Conservation (phyloP, 2,797 vertebrate genomes). For the Phrynocephalus guinanensis region DNA sequence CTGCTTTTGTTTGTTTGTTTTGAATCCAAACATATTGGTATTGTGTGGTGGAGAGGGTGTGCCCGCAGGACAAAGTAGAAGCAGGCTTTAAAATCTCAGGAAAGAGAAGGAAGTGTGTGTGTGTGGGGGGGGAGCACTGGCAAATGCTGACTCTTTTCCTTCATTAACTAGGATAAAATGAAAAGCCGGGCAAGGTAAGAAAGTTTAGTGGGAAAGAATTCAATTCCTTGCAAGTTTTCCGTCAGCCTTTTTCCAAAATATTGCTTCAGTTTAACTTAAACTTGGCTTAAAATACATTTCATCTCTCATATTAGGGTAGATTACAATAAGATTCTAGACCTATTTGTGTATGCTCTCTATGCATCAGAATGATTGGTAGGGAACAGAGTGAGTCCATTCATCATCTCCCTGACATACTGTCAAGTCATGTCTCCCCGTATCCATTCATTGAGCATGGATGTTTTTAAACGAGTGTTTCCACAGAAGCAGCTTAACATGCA, state of each 20-base stretch:
- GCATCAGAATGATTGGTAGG: neutral
- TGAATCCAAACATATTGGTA: neutral
- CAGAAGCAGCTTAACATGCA: neutral
- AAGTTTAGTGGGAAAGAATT: neutral
- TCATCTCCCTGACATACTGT: neutral
- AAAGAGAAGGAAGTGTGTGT: constrained; percentile 17
- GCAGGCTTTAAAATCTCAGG: constrained; percentile 25
- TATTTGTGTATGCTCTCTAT: neutral
- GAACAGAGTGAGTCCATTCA: neutral
- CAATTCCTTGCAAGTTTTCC: constrained; percentile 36
- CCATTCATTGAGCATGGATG: neutral
- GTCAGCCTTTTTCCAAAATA: constrained; percentile 16
- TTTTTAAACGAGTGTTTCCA: neutral
- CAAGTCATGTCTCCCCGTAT: neutral
- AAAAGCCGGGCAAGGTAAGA: neutral
- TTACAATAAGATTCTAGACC: neutral
- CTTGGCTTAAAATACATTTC: constrained; percentile 24
- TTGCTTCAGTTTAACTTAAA: constrained; percentile 22
- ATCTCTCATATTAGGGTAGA: neutral
- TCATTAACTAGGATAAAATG: constrained; percentile 49
- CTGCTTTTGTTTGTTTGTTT: constrained; percentile 2
- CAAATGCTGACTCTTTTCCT: constrained; percentile 48
- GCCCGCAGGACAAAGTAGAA: neutral
- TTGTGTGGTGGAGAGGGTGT: neutral
- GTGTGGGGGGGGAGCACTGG: constrained; percentile 12